Evolutionary conservation across 2,888 invertebrate genomes (phyloP).

Genomic region (Corythucha ciliata): DNA sequence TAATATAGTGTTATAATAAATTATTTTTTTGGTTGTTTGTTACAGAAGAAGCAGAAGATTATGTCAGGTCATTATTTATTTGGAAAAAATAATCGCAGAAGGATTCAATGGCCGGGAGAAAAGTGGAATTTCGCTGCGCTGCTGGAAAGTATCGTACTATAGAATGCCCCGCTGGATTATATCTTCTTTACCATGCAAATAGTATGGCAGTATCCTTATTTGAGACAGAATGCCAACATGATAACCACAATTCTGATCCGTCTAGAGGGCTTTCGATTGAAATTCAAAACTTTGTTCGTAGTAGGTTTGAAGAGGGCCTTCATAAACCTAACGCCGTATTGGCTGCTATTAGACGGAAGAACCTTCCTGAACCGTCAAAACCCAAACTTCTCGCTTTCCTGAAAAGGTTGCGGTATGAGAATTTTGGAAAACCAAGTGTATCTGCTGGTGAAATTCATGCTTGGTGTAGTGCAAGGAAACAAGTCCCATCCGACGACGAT

Average conservation of each 20-base stretch:
- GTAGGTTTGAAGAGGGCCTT: constrained; percentile 1
- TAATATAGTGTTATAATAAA: too few species aligned
- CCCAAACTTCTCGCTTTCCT: constrained; percentile 18
- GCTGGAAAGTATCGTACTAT: constrained; percentile 15
- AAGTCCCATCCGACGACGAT: constrained; percentile 10
- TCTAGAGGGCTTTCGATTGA: constrained; percentile 2
- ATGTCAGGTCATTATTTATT: too few species aligned
- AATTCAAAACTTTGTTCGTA: not conserved
- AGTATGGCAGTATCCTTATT: constrained; percentile 12
- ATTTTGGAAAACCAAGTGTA: constrained; percentile 16
- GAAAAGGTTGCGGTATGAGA: constrained; percentile 11
- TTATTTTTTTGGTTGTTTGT: too few species aligned
- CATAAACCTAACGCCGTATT: constrained; percentile 7
- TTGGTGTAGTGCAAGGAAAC: too few species aligned
- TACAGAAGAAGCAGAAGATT: too few species aligned
- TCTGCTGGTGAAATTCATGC: constrained; percentile 18
- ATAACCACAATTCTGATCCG: constrained; percentile 6
- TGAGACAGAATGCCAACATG: constrained; percentile 11
- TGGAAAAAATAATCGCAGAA: too few species aligned
- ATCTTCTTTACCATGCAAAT: constrained; percentile 11
- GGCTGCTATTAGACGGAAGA: constrained; percentile 8
- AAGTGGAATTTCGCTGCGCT: constrained; percentile 15
- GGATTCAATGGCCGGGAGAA: too few species aligned
- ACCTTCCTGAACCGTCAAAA: constrained; percentile 19
- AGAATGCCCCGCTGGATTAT: constrained; percentile 19